phyloP scores from a whole-genome alignment of 2,797 vertebrate species.

The Gadopsis marmoratus region DNA sequence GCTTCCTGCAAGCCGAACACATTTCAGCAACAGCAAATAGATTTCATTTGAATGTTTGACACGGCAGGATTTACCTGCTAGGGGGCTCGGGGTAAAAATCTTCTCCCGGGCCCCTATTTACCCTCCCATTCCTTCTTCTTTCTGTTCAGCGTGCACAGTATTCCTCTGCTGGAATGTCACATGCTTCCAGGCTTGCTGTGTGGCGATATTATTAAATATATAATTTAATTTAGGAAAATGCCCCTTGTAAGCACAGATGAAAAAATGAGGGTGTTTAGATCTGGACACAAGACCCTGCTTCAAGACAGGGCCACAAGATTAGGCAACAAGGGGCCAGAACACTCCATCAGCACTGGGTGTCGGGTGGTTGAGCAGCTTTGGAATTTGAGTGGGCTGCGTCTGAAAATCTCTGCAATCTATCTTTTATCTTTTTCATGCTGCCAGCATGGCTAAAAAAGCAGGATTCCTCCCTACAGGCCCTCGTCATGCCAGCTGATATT shows the following conservation, averaged over 20 bases:
- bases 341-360: background rate
- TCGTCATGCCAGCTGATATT: background rate
- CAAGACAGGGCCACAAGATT: background rate
- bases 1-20: background rate
- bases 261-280: background rate
- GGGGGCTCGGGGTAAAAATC: accelerated
- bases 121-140: background rate
- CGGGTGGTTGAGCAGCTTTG: background rate
- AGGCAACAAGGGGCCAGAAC: background rate
- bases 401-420: background rate
- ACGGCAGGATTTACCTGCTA: background rate
- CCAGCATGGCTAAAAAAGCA: background rate
- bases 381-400: background rate
- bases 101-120: background rate
- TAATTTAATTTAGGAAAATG: constrained; percentile 16
- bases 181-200: background rate
- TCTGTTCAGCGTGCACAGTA: background rate
- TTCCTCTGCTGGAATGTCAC: background rate
- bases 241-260: background rate
- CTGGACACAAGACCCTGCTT: background rate
- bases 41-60: background rate
- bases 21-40: constrained; percentile 11
- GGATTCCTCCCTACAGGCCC: background rate
- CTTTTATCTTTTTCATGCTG: background rate
- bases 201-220: background rate